Evolutionary conservation across 2,797 vertebrate genomes (phyloP), one percentile per base, ranked within the genome.

Genomic region (Sitta carolinensis): DNA sequence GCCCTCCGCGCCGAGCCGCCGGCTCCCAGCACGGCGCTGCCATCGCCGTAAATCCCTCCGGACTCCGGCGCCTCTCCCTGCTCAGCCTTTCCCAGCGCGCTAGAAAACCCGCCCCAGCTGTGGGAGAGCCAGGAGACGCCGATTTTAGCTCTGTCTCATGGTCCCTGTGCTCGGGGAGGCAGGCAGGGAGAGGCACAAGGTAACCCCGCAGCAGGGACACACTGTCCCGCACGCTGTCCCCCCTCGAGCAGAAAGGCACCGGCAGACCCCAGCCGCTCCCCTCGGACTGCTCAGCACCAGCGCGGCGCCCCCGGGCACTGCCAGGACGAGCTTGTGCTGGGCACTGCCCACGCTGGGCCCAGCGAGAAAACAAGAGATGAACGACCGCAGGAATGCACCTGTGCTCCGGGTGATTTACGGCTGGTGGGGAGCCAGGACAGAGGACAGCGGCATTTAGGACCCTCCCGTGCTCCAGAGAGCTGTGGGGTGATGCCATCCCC

Each of bases 321-420:
- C 95, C 19, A 66, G 94, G 95, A 97, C 58, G 54, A 96, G 97
- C 96, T 94, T 91, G 89, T 90, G 87, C 89, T 96, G 85, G 94
- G 94, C 87, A 73, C 7, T 69, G 88, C 96, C 95, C 94, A 78
- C 55, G 40, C 45, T 36, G 69, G 96, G 93, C 95, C 72, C 79
- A 72, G 22, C 14, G 42, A 93, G 94, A 21, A 27, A 12, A 42
- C 48, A 64, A 87, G 48, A 22, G 97, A 96, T 58, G 88, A 90
- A 86, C 34, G 12, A 59, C 73, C 11, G 10, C 16, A 8, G 96
- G 81, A 75, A 79, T 12, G 29, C 42, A 47, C 87, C 95, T 62
- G 32, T 62, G 32, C 92, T 89, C 78, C 7, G 57, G 76, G 91
- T 86, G 97, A 98, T 94, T 94, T 92, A 96, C 16, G 89, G 94